phyloP scores from a whole-genome alignment of 2,888 invertebrate genomes.

The Ormyrus thymus region DNA sequence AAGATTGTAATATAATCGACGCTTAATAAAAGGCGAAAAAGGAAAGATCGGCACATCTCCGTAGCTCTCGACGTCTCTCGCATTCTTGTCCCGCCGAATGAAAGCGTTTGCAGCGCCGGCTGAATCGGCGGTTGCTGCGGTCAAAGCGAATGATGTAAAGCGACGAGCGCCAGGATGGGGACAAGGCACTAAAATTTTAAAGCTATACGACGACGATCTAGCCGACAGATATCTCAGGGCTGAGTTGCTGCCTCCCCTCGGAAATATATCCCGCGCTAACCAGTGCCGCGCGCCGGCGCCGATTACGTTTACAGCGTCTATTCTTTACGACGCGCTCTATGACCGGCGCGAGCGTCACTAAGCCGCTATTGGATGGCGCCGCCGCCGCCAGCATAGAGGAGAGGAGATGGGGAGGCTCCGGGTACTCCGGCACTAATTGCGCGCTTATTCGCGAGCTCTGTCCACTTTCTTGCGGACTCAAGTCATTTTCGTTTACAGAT shows the following conservation, averaged over 20 bases:
- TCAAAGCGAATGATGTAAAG: slow-evolving; percentile 28
- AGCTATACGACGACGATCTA: not conserved
- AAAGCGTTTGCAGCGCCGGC: not conserved
- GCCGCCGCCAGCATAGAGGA: too few relatives aligned
- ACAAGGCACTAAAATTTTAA: slow-evolving; percentile 40
- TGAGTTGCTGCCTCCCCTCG: not conserved
- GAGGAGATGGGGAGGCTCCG: not conserved
- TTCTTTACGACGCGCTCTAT: slow-evolving; percentile 42
- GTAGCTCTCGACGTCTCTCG: too few relatives aligned
- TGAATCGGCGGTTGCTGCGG: slow-evolving; percentile 1
- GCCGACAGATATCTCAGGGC: not conserved
- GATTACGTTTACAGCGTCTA: slow-evolving; percentile 47
- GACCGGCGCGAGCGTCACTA: slow-evolving; percentile 4
- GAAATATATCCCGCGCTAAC: slow-evolving; percentile 38
- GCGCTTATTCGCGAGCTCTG: not conserved
- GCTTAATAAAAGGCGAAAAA: too few relatives aligned
- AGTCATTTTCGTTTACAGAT: too few relatives aligned
- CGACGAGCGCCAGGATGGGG: not conserved
- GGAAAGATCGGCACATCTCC: too few relatives aligned
- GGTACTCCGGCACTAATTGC: slow-evolving; percentile 28
- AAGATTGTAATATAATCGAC: too few relatives aligned
- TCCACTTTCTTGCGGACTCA: too few relatives aligned
- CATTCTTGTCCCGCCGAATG: too few relatives aligned
- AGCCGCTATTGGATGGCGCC: slow-evolving; percentile 30
- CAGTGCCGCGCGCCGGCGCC: slow-evolving; percentile 9